Base-by-base conservation (phyloP, 2,797 vertebrate species). In the Myotis planiceps region DNA sequence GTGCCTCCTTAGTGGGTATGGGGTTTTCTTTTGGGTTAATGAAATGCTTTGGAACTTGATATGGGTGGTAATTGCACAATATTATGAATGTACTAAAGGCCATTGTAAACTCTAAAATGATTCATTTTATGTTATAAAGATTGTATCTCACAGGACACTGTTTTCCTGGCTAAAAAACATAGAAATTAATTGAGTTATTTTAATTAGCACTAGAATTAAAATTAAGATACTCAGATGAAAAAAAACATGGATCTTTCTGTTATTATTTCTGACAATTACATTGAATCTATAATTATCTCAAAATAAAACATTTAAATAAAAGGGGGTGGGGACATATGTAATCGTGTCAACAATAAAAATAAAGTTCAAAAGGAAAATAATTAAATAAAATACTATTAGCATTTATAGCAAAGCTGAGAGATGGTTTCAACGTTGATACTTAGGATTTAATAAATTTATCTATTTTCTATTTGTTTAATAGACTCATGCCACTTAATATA, bases 381-480 rank as follows among this genome's bases (percentile, higher is more conserved):
- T n/a, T 27, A 58, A 58, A 60, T 60, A 60, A 60, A 60, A 39
- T 39, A 39, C 37, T 39, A 6, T 39, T 32, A 68, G 29, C 15
- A 0, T 92, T 83, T 49, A 39, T 74, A 72, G 19, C 47, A 76
- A 95, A 80, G 23, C 3, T 47, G 55, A 88, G 79, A 81, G 10
- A 27, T 58, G 8, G 18, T 34, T 81, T 94, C 79, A 86, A 78
- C 7, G 34, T 76, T 84, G 72, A 60, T 14, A 47, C 19, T 74
- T 90, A 72, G 14, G 10, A 85, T 42, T 88, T 69, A 78, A 90
- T 68, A 16, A 0, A 19, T 34, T 63, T 29, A 55, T 32, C 32
- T 79, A 32, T 58, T 90, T 90, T 96, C 68, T 72, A 27, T 42
- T 72, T 68, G 63, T 85, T 95, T 82, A 65, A 72, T 27, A 68